Evolutionary conservation across 1,140 invertebrate genomes (phyloP), one percentile per base, ranked within the genome.

Genomic region (Apis cerana): DNA sequence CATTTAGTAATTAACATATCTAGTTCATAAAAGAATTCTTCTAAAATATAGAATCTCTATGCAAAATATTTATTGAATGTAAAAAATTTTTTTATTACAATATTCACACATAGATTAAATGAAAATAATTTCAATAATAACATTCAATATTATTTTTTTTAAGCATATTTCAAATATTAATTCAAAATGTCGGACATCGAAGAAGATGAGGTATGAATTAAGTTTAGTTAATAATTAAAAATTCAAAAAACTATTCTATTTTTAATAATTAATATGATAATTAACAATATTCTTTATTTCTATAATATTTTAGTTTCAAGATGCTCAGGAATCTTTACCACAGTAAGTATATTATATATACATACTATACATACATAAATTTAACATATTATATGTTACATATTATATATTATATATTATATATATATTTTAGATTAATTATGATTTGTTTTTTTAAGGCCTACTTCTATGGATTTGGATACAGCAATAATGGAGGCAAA

Each of bases 401-500:
- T 33, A 43, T 43, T 43, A 43, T 2, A 43, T 65, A 21, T 17
- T 52, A n/a, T 88, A 88, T 61, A 82, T 88, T 19, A n/a, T 43
- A n/a, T 10, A 89, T 71, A 27, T 59, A 23, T 69, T 15, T 33
- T 27, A 33, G 27, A 23, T 54, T 43, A 54, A 17, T 58, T 23
- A 56, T 11, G n/a, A 33, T 9, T 15, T 54, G n/a, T 88, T 87
- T 43, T 43, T 43, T 87, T 21, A 79, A 94, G 94, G 58, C 88
- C 91, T 59, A 89, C 86, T 27, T 91, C 92, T 50, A 96, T 96
- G 95, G 95, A 96, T 76, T 92, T 97, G 84, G 94, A 96, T 50
- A 95, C 95, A 75, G 95, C 96, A 1, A 94, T 97, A 82, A 94
- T 94, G 78, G 97, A 98, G 87, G 95, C 96, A 2, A 95, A 96